phyloP scores from a whole-genome alignment of 2,888 invertebrate species.

The Panzeria rudis region DNA sequence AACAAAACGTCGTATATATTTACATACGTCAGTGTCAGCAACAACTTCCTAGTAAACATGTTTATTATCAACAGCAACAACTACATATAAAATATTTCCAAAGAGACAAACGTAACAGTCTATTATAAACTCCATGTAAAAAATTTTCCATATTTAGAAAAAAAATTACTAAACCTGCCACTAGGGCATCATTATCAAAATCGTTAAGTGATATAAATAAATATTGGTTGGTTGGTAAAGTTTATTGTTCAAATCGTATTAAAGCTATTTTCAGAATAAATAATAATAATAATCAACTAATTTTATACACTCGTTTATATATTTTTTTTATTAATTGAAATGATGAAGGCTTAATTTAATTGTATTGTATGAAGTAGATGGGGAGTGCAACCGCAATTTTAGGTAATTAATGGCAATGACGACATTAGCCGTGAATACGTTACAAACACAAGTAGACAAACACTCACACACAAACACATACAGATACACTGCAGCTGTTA shows the following conservation, averaged over 20 bases:
- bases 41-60: background rate
- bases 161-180: constrained; percentile 1
- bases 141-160: background rate
- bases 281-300: constrained; percentile 37
- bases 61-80: constrained; percentile 5
- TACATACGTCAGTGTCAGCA: constrained; percentile 38
- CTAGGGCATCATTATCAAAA: background rate
- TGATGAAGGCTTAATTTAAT: background rate
- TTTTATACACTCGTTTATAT: constrained; percentile 1
- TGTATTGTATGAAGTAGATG: too few relatives aligned
- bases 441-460: background rate
- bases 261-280: constrained; percentile 27
- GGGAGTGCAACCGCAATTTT: constrained; percentile 33
- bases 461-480: too few relatives aligned
- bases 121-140: background rate
- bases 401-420: constrained; percentile 54
- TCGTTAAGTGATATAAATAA: constrained; percentile 1
- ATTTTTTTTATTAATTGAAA: constrained; percentile 2
- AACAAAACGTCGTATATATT: background rate
- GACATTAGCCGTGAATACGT: constrained; percentile 41
- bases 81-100: background rate
- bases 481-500: background rate
- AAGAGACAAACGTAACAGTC: background rate
- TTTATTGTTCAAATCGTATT: constrained; percentile 1
- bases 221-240: background rate